Percentiles rank a stretch among this genome's conserved stretches.
phyloP scores from a whole-genome alignment of 2,888 invertebrate genomes.

The Orgyia antiqua region DNA sequence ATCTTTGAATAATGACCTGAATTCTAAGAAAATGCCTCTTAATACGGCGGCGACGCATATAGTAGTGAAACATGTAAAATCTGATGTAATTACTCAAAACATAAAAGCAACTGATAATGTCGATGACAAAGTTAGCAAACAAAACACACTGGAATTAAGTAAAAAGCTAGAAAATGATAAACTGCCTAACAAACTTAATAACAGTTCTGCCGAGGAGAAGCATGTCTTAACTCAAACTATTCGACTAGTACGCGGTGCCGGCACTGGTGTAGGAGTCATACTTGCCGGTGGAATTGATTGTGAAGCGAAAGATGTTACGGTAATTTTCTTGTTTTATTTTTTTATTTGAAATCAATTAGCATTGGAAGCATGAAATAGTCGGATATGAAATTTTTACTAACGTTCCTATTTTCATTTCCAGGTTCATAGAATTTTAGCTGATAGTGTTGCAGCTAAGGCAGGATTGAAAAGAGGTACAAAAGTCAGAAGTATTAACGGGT shows the following conservation, averaged over 20 bases:
- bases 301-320: conserved; percentile 94
- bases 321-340: conserved; percentile 43
- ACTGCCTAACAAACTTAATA: conserved; percentile 31
- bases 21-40: conserved; percentile 27
- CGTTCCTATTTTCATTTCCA: conserved; percentile 54
- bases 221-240: conserved; percentile 47
- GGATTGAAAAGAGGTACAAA: conserved; percentile 93
- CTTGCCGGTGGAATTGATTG: conserved; percentile 94
- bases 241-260: conserved; percentile 56
- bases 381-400: too few relatives aligned
- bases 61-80: conserved; percentile 30
- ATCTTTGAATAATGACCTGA: conserved; percentile 30
- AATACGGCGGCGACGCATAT: conserved; percentile 19
- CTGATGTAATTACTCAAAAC: conserved; percentile 25
- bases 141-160: conserved; percentile 22
- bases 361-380: too few relatives aligned
- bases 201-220: conserved; percentile 26
- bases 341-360: too few relatives aligned
- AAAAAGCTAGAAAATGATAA: conserved; percentile 23
- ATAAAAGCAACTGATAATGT: conserved; percentile 21
- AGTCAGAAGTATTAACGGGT: conserved; percentile 92
- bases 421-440: conserved; percentile 92
- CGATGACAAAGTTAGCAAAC: conserved; percentile 19
- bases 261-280: conserved; percentile 89
- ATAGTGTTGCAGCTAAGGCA: conserved; percentile 91